These are phyloP conservation scores for Falcaria lacertinaria DNA, from an alignment of 2,888 invertebrate genomes.

Conservation along the genomic window DNA sequence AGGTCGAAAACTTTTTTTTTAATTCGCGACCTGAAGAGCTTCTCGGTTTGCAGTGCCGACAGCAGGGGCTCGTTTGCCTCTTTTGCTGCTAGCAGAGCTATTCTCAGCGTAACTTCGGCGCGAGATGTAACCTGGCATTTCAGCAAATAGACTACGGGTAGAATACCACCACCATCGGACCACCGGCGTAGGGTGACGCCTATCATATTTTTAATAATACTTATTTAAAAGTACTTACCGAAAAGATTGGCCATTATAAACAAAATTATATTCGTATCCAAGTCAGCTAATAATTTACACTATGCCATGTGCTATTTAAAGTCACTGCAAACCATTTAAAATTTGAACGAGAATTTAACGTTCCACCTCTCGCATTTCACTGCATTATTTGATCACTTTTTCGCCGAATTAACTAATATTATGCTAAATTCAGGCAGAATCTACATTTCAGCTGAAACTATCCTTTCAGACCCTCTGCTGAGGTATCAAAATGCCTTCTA, in stretches of 20 bases:
- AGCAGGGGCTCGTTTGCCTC: too few relatives aligned
- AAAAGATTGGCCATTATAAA: background rate
- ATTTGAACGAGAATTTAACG: background rate
- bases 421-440: conserved; percentile 9
- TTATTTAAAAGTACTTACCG: background rate
- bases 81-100: too few relatives aligned
- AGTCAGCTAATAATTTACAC: background rate
- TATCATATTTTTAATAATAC: too few relatives aligned
- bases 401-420: conserved; percentile 4
- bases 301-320: conserved; percentile 11
- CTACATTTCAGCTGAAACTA: conserved; percentile 21
- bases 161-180: too few relatives aligned
- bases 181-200: too few relatives aligned
- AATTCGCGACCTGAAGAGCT: too few relatives aligned
- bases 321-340: conserved; percentile 3
- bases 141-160: too few relatives aligned
- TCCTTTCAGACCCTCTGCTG: conserved; percentile 15
- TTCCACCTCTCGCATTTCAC: background rate
- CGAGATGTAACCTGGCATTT: too few relatives aligned
- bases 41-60: too few relatives aligned
- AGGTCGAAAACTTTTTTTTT: too few relatives aligned
- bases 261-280: background rate
- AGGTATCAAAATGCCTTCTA: conserved; percentile 14
- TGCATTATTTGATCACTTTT: background rate
- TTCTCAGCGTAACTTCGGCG: too few relatives aligned